Evolutionary conservation across 2,888 invertebrate species (phyloP).

Genomic region (Drosophila eohydei): DNA sequence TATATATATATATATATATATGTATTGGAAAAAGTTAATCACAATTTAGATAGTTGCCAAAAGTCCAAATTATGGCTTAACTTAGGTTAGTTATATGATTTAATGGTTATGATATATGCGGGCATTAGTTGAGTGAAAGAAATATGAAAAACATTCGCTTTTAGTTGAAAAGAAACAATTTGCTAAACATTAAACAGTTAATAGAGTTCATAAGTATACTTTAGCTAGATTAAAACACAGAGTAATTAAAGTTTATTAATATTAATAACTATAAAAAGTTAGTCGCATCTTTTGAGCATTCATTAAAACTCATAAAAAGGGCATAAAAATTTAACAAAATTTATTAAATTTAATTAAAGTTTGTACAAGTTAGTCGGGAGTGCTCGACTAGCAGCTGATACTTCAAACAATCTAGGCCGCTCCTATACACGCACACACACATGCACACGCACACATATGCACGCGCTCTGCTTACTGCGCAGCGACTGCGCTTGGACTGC

Average conservation of each 20-base stretch:
- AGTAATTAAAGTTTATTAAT: neutral
- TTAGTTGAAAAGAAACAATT: neutral
- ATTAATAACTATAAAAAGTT: neutral
- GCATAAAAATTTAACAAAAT: neutral
- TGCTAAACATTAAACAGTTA: neutral
- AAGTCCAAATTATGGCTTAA: neutral
- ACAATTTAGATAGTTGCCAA: conserved; percentile 22
- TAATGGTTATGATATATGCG: neutral
- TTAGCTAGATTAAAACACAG: neutral
- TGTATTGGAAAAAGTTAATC: conserved; percentile 28
- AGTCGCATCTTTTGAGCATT: neutral
- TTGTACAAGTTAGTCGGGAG: too few species aligned
- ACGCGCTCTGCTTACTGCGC: too few species aligned
- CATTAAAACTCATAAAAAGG: neutral
- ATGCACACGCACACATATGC: too few species aligned
- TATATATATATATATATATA: neutral
- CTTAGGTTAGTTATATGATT: neutral
- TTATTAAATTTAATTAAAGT: too few species aligned
- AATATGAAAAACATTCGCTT: neutral
- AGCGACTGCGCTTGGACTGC: too few species aligned
- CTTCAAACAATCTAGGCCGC: too few species aligned
- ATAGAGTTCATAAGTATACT: neutral
- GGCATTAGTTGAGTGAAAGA: neutral
- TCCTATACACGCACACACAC: too few species aligned
- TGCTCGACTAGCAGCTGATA: too few species aligned